Conservation (phyloP, 2,797 vertebrate species). For the Lerista edwardsae region DNA sequence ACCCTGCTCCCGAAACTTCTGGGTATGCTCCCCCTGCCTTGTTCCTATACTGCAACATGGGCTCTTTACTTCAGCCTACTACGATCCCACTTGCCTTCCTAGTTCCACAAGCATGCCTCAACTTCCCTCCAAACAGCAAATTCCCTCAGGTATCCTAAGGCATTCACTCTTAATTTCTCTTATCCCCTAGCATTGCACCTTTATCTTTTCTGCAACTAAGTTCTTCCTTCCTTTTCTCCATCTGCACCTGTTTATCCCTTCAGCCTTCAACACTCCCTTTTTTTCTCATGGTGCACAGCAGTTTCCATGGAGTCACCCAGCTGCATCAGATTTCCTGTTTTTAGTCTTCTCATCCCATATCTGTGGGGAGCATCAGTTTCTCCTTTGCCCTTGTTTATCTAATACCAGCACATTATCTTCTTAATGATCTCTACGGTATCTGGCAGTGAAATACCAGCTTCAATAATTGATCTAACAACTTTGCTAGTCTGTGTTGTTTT, state of each 20-base stretch:
- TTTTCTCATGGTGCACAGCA: no score
- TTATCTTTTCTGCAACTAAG: background rate
- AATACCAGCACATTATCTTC: background rate
- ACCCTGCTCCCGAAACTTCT: background rate
- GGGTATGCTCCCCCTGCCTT: background rate
- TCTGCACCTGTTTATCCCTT: background rate
- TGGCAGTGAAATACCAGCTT: background rate
- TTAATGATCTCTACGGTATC: background rate
- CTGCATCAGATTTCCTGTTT: background rate
- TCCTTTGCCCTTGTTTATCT: background rate
- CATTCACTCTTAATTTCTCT: no score
- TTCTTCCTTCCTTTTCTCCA: background rate
- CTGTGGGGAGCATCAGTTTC: no score
- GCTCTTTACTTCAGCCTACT: background rate
- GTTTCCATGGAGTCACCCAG: background rate
- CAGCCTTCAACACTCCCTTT: background rate
- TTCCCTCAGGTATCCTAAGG: background rate
- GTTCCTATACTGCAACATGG: background rate
- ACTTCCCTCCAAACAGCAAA: background rate
- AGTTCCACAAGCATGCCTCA: background rate
- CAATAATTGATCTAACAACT: no score
- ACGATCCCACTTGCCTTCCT: background rate
- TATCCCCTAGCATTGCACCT: background rate
- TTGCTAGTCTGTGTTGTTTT: background rate
- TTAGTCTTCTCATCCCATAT: background rate